Percentiles rank a stretch among this genome's conserved stretches.
Conservation (phyloP, 2,888 invertebrate genomes). For the Isoperla grammatica region DNA sequence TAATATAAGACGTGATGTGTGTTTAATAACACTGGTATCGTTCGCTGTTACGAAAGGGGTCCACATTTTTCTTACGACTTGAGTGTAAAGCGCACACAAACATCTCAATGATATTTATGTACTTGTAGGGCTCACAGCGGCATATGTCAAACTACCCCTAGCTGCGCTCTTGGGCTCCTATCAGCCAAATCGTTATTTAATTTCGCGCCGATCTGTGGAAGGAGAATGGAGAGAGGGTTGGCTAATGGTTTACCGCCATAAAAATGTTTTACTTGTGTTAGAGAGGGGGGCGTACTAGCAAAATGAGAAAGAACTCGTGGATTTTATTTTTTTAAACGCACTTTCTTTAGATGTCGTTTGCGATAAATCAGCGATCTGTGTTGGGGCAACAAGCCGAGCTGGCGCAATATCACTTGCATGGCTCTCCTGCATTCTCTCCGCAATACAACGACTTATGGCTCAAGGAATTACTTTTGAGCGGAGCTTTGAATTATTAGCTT, state of each 20-base stretch:
- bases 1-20: too few relatives aligned
- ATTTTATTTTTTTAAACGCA: not conserved
- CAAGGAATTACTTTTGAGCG: too few relatives aligned
- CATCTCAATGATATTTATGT: constrained; percentile 16
- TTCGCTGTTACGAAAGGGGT: too few relatives aligned
- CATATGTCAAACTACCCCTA: not conserved
- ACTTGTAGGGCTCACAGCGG: not conserved
- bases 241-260: constrained; percentile 25
- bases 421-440: too few relatives aligned
- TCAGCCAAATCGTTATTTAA: constrained; percentile 22
- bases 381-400: too few relatives aligned
- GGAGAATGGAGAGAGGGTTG: constrained; percentile 12
- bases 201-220: constrained; percentile 20
- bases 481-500: too few relatives aligned
- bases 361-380: constrained; percentile 4
- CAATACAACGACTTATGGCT: too few relatives aligned
- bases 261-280: constrained; percentile 16
- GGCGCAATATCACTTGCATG: too few relatives aligned
- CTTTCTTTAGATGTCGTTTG: constrained; percentile 9
- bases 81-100: too few relatives aligned
- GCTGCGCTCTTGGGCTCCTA: not conserved
- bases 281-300: not conserved
- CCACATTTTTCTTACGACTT: too few relatives aligned
- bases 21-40: too few relatives aligned
- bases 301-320: not conserved